These are phyloP conservation scores for Seriola rivoliana DNA, from an alignment of 2,113 vertebrate genomes.

Conservation along the genomic window DNA sequence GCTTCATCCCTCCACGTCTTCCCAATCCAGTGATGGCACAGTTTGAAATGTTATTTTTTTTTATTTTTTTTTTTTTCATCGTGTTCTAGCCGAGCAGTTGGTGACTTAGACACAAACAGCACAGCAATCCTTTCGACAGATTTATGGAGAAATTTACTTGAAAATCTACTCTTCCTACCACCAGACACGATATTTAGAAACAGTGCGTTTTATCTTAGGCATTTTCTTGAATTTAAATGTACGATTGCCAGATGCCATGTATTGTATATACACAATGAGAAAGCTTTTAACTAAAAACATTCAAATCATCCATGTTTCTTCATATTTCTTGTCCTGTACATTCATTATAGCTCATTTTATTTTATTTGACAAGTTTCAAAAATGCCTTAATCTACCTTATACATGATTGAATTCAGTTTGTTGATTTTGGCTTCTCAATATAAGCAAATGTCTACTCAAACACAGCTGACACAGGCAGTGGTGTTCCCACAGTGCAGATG, in stretches of 20 bases:
- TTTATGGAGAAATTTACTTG: constrained; percentile 59
- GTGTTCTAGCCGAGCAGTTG: constrained; percentile 73
- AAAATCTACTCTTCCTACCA: not conserved
- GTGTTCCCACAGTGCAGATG: constrained; percentile 45
- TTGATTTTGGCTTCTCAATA: constrained; percentile 16
- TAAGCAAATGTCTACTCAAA: not conserved
- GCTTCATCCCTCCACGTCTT: constrained; percentile 81
- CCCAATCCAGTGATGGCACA: constrained; percentile 79
- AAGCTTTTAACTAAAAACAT: not conserved
- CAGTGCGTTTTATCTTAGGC: not conserved
- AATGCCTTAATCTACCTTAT: constrained; percentile 6
- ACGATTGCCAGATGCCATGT: not conserved
- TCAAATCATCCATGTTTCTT: not conserved
- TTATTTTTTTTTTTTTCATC: constrained; percentile 28
- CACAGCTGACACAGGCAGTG: not conserved
- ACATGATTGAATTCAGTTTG: constrained; percentile 9
- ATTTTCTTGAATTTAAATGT: not conserved
- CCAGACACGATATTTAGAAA: constrained; percentile 28
- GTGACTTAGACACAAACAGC: constrained; percentile 78
- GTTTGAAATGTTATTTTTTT: constrained; percentile 71
- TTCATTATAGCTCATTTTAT: not conserved
- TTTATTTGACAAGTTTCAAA: not conserved
- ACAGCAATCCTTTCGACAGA: constrained; percentile 66
- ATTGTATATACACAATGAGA: not conserved
- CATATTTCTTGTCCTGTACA: not conserved